Base-by-base conservation (phyloP, 2,888 invertebrate species). In the Lycaena phlaeas region DNA sequence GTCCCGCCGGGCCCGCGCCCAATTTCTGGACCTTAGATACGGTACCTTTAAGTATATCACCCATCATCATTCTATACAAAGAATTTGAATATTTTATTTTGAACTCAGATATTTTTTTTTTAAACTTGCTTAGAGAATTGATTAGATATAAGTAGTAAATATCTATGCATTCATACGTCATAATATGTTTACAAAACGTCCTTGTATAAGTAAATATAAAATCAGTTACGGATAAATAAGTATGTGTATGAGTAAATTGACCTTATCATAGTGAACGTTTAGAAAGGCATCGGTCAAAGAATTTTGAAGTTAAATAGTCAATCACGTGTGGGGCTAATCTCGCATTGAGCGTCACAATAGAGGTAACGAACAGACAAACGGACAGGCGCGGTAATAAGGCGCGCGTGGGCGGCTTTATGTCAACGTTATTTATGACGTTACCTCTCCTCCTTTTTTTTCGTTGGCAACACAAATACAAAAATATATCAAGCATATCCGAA, bases 301-400 rank as follows among this genome's bases (percentile, higher is more conserved):
- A 62, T 67, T n/a, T 70, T 56, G 64, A 70, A 69, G 66, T 77
- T 78, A 77, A 79, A 82, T 81, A 82, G 81, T 81, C 81, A 78
- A 82, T 82, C 79, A 82, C 72, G 78, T 69, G 59, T 64, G 66
- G 70, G 71, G 81, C 79, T 77, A 79, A 84, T 79, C 81, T 74
- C 63, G 68, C 75, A 76, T 79, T 76, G 77, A 76, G 59, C 58
- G 57, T 59, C 67, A 82, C 82, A 82, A 82, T 82, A 59, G 77
- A 67, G 69, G 77, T 84, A 84, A 82, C 82, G 82, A 84, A 81
- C 81, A 75, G 64, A 77, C 79, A 66, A 66, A 76, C 78, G 67
- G 71, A 78, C 78, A 72, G 76, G 64, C 75, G 71, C 70, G 75
- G 67, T 79, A 81, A 78, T 79, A 79, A 79, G 81, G 72, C 65